Conservation (phyloP, 2,888 invertebrate species). For the Polyploca ridens region DNA sequence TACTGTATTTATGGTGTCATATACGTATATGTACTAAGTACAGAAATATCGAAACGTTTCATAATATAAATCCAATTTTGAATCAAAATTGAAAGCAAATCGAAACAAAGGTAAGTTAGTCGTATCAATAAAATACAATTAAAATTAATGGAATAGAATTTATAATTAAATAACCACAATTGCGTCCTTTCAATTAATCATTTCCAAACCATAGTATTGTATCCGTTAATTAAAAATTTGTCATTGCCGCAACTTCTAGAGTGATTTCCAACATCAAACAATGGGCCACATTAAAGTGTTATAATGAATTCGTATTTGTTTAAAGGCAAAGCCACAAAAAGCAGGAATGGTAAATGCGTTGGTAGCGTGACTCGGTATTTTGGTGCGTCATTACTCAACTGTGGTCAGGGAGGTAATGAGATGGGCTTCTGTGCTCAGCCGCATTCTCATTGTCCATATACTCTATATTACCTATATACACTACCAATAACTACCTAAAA, state of each 20-base stretch:
- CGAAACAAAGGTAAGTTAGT: slow-evolving; percentile 4
- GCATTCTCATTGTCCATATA: slow-evolving; percentile 26
- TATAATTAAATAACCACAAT: slow-evolving; percentile 10
- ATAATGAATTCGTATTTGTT: slow-evolving; percentile 48
- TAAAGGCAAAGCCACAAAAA: slow-evolving; percentile 54
- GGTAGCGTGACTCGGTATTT: slow-evolving; percentile 56
- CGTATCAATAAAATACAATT: slow-evolving; percentile 5
- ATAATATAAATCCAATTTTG: not conserved
- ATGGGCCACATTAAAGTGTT: slow-evolving; percentile 12
- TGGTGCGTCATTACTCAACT: slow-evolving; percentile 65
- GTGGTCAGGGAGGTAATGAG: slow-evolving; percentile 73
- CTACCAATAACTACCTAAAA: no score
- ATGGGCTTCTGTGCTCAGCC: slow-evolving; percentile 57
- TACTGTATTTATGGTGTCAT: no score
- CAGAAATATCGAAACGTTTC: not conserved
- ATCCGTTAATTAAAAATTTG: slow-evolving; percentile 12
- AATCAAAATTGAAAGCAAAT: not conserved
- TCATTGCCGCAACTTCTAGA: slow-evolving; percentile 4
- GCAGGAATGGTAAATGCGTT: slow-evolving; percentile 39
- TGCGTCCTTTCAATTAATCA: not conserved
- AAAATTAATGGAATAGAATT: not conserved
- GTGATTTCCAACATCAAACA: slow-evolving; percentile 13
- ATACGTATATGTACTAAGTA: not conserved
- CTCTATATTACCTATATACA: slow-evolving; percentile 2
- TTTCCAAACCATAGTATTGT: slow-evolving; percentile 11